These are phyloP conservation scores for Mallotus villosus DNA, from an alignment of 2,797 vertebrate species.

Conservation along the genomic window DNA sequence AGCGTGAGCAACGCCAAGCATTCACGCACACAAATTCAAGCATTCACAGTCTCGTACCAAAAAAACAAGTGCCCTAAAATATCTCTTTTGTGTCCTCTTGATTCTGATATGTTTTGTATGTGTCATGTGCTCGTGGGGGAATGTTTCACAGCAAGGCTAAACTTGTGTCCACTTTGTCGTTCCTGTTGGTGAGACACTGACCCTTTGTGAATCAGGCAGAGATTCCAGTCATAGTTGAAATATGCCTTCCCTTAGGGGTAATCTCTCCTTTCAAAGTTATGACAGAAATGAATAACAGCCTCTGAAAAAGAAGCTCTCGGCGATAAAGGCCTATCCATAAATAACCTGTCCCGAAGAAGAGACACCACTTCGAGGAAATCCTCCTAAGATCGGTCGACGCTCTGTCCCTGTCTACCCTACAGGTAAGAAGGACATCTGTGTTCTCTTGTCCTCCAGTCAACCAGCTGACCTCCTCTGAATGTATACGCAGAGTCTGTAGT, in stretches of 20 bases:
- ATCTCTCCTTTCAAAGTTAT: slow-evolving; percentile 32
- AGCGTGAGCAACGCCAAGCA: too few species aligned
- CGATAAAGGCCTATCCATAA: slow-evolving; percentile 12
- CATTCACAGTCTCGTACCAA: too few species aligned
- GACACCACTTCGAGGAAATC: slow-evolving; percentile 1
- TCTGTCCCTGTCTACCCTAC: background rate
- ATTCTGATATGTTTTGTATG: background rate
- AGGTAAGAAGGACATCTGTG: too few species aligned
- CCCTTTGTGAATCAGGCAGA: slow-evolving; percentile 11
- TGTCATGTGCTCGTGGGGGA: slow-evolving; percentile 7
- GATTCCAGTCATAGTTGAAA: slow-evolving; percentile 35
- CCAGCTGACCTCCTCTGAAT: background rate
- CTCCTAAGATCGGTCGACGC: background rate
- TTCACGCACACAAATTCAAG: too few species aligned
- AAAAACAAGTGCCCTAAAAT: too few species aligned
- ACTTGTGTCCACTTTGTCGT: slow-evolving; percentile 26
- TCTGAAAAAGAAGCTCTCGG: slow-evolving; percentile 16
- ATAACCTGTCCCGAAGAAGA: slow-evolving; percentile 29
- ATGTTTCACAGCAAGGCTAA: slow-evolving; percentile 24
- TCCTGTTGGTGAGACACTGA: slow-evolving; percentile 21
- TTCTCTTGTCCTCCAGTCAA: background rate
- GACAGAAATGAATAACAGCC: slow-evolving; percentile 33
- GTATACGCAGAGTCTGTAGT: too few species aligned
- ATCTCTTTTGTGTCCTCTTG: background rate
- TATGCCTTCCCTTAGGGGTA: slow-evolving; percentile 30